Evolutionary conservation across 2,797 vertebrate species (phyloP).

Genomic region (Artibeus lituratus): DNA sequence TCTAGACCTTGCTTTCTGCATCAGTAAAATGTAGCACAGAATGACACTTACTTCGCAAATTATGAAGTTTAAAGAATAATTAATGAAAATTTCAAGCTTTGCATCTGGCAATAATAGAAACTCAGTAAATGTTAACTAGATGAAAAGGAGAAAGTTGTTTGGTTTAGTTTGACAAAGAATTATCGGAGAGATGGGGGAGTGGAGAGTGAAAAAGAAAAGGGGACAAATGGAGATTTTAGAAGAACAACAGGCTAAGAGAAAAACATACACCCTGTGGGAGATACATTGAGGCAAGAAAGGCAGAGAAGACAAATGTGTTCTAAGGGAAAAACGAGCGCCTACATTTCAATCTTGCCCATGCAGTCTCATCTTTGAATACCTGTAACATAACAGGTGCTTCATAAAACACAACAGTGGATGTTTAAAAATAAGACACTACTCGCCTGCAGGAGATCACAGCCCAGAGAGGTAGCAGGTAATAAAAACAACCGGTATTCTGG

Average conservation of each 20-base stretch:
- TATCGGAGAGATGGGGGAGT: not conserved
- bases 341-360: not conserved
- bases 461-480: not conserved
- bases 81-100: not conserved
- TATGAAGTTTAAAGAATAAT: not conserved
- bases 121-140: not conserved
- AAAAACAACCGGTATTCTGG: not conserved
- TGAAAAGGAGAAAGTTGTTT: not conserved
- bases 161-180: not conserved
- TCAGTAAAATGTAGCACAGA: not conserved
- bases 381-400: accelerated
- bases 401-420: not conserved
- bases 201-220: not conserved
- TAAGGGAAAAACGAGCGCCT: accelerated
- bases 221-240: not conserved
- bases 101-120: not conserved
- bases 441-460: not conserved
- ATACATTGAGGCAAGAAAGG: not conserved
- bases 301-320: not conserved
- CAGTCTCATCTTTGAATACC: not conserved
- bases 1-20: not conserved
- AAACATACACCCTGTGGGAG: not conserved
- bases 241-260: not conserved
- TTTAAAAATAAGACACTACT: not conserved
- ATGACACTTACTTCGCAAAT: not conserved